Conservation (phyloP, 92 coral and sea anemone genomes). For the Diadumene lineata region DNA sequence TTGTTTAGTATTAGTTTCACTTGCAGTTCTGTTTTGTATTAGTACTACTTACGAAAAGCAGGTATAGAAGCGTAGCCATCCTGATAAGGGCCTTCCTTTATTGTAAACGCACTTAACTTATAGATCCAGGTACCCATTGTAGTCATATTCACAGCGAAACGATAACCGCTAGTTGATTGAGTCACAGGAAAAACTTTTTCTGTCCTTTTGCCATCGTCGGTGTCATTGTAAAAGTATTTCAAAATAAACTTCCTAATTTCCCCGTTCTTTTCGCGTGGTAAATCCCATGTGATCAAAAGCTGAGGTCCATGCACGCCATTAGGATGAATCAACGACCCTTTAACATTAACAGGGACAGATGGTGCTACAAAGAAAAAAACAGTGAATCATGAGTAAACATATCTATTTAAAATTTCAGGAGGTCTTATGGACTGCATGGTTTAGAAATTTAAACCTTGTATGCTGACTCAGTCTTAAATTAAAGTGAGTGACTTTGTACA, state of each 20-base stretch:
- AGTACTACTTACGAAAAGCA: conserved; percentile 11
- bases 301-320: background rate
- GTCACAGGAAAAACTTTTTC: background rate
- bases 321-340: background rate
- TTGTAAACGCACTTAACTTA: conserved; percentile 13
- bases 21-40: too few species aligned
- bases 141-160: background rate
- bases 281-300: conserved; percentile 25
- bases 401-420: too few species aligned
- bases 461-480: too few species aligned
- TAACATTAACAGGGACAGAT: background rate
- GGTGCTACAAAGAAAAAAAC: conserved; percentile 19
- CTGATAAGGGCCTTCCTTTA: conserved; percentile 19
- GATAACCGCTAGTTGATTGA: background rate
- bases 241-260: conserved; percentile 17
- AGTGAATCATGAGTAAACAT: background rate
- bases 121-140: background rate
- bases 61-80: background rate
- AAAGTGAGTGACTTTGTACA: too few species aligned
- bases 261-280: conserved; percentile 30
- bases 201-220: background rate
- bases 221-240: background rate
- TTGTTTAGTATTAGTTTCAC: background rate
- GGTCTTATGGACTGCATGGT: too few species aligned
- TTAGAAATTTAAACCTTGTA: too few species aligned